Conservation (phyloP, 2,888 invertebrate species). For the Ennomos erosarius region DNA sequence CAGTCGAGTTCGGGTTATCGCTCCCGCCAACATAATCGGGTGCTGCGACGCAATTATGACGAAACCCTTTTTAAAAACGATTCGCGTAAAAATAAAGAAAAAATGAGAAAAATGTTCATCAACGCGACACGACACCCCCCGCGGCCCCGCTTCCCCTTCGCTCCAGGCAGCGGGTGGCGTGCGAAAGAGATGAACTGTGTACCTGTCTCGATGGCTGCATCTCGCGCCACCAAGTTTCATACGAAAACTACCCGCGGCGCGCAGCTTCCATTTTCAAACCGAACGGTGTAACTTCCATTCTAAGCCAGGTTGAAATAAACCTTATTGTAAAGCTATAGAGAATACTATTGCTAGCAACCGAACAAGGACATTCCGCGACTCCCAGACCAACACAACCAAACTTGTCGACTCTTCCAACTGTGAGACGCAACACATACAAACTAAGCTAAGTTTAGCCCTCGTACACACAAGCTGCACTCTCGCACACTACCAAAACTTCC, state of each 20-base stretch:
- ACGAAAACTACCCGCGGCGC: slow-evolving; percentile 83
- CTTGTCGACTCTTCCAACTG: slow-evolving; percentile 79
- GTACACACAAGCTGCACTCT: slow-evolving; percentile 68
- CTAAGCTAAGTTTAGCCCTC: slow-evolving; percentile 79
- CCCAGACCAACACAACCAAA: slow-evolving; percentile 53
- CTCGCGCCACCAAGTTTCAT: slow-evolving; percentile 80
- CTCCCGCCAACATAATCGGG: slow-evolving; percentile 74
- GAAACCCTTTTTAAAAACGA: slow-evolving; percentile 85
- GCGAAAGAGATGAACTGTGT: slow-evolving; percentile 60
- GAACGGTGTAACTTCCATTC: slow-evolving; percentile 48
- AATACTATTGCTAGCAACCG: slow-evolving; percentile 15
- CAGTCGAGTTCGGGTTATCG: slow-evolving; percentile 61
- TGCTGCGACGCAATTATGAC: slow-evolving; percentile 82
- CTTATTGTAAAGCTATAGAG: slow-evolving; percentile 16
- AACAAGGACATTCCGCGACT: slow-evolving; percentile 45
- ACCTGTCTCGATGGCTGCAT: slow-evolving; percentile 68
- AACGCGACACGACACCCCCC: slow-evolving; percentile 81
- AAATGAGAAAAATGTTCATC: slow-evolving; percentile 85
- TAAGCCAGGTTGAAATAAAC: slow-evolving; percentile 31
- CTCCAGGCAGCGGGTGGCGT: slow-evolving; percentile 77
- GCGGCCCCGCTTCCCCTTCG: slow-evolving; percentile 55
- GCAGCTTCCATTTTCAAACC: slow-evolving; percentile 52
- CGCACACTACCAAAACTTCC: slow-evolving; percentile 66
- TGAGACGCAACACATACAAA: slow-evolving; percentile 64
- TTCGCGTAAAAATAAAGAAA: slow-evolving; percentile 83